Evolutionary conservation across 1,140 invertebrate species (phyloP).

Genomic region (Rhyzopertha dominica): DNA sequence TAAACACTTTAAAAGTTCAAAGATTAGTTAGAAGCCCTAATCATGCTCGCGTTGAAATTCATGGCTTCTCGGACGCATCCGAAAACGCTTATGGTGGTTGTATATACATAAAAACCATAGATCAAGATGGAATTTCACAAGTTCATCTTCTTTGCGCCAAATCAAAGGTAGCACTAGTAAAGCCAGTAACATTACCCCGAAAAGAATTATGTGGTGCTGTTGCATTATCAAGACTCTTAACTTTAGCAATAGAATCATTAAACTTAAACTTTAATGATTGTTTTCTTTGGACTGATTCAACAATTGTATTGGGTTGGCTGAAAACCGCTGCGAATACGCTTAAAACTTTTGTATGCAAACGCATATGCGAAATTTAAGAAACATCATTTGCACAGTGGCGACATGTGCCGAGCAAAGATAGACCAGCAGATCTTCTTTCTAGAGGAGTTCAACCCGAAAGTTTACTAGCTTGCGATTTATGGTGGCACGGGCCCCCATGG

Average conservation of each 20-base stretch:
- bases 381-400: conserved; percentile 21
- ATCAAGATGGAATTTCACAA: conserved; percentile 10
- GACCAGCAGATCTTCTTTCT: conserved; percentile 35
- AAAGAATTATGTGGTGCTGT: conserved; percentile 25
- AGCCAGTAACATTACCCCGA: conserved; percentile 27
- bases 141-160: conserved; percentile 37
- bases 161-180: conserved; percentile 42
- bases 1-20: no score
- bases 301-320: no score
- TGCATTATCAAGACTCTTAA: no score
- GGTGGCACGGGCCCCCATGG: conserved; percentile 22
- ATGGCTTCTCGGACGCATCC: conserved; percentile 38
- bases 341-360: conserved; percentile 32
- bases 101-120: conserved; percentile 28
- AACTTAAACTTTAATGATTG: no score
- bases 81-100: conserved; percentile 32
- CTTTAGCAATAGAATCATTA: no score
- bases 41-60: conserved; percentile 19
- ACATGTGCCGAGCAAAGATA: conserved; percentile 28
- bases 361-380: conserved; percentile 30
- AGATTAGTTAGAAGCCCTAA: background rate
- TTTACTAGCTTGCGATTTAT: conserved; percentile 12
- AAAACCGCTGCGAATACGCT: no score
- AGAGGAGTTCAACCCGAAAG: conserved; percentile 19
- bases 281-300: no score